These are phyloP conservation scores for Trinectes maculatus DNA, from an alignment of 2,113 vertebrate species.

Conservation along the genomic window DNA sequence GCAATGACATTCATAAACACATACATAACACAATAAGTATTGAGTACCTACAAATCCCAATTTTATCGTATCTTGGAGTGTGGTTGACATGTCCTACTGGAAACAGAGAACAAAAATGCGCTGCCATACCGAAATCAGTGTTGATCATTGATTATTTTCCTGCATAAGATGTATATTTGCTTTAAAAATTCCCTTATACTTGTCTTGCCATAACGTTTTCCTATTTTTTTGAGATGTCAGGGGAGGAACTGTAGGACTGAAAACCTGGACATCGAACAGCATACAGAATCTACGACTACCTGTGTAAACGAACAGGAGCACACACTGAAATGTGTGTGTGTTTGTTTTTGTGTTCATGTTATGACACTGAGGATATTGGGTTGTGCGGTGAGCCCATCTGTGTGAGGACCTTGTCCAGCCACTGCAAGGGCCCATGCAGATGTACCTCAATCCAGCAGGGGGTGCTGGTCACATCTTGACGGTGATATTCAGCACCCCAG, in stretches of 20 bases:
- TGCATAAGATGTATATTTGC: conserved; percentile 13
- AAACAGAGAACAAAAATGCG: conserved; percentile 22
- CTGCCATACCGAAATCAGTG: conserved; percentile 23
- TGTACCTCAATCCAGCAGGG: conserved; percentile 99
- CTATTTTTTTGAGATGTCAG: conserved; percentile 5
- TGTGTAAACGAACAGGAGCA: conserved; percentile 20
- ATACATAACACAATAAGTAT: conserved; percentile 18
- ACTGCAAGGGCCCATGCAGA: conserved; percentile 95
- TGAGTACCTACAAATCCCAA: conserved; percentile 70
- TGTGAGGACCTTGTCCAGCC: conserved; percentile 98
- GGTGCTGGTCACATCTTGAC: conserved; percentile 97
- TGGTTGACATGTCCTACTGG: conserved; percentile 29
- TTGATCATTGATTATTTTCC: conserved; percentile 6
- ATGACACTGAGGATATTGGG: conserved; percentile 97
- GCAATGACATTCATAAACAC: conserved; percentile 49
- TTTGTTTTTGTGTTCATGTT: conserved; percentile 71
- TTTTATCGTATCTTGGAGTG: conserved; percentile 40
- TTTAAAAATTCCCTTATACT: not conserved
- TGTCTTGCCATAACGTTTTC: not conserved
- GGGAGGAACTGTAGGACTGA: conserved; percentile 4
- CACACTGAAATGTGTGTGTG: not conserved
- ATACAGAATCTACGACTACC: conserved; percentile 62
- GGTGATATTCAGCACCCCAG: conserved; percentile 98
- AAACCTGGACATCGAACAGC: conserved; percentile 1
- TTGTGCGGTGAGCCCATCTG: conserved; percentile 99